Evolutionary conservation across 2,888 invertebrate genomes (phyloP), one percentile per base, ranked within the genome.

Genomic region (Sarcophaga caerulescens): DNA sequence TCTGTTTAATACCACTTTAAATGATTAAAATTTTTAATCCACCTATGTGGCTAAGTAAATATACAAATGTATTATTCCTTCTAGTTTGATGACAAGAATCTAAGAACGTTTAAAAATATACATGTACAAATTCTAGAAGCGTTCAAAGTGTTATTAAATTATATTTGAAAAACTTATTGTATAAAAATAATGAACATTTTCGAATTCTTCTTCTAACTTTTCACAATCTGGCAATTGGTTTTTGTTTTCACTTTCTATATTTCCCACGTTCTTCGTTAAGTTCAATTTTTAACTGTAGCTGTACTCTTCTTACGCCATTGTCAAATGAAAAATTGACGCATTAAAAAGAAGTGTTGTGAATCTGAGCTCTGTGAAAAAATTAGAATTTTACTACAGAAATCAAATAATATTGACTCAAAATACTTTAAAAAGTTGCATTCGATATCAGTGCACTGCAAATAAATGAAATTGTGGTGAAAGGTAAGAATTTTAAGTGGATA

Each of bases 281-380:
- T 62, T 69, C 17, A 21, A 17, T 68, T 45, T 8, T 4, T 19
- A 62, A 23, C n/a, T 65, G 17, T 81, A 69, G 52, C 71, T 76
- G 68, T 47, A 63, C 81, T 81, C 63, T 76, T 81, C 77, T 68
- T 68, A 81, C 85, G 81, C 85, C 85, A 85, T 85, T 81, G 74
- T 69, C 66, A 77, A 81, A 77, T n/a, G 63, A 69, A 73, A 62
- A 85, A 44, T 82, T 82, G 71, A 70, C 47, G 79, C 66, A 76
- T 79, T 62, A 71, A 77, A 52, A 69, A 76, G 69, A 74, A 74
- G 81, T 81, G 59, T 77, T 86, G 78, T 75, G 45, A 47, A 81
- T 71, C 21, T 23, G n/a, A 71, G 25, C 35, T 81, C 84, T 35
- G 60, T 68, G 63, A 79, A 86, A 77, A 52, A 70, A 63, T 78